phyloP scores from a whole-genome alignment of 2,888 invertebrate genomes.

The Linnaemya tessellans region DNA sequence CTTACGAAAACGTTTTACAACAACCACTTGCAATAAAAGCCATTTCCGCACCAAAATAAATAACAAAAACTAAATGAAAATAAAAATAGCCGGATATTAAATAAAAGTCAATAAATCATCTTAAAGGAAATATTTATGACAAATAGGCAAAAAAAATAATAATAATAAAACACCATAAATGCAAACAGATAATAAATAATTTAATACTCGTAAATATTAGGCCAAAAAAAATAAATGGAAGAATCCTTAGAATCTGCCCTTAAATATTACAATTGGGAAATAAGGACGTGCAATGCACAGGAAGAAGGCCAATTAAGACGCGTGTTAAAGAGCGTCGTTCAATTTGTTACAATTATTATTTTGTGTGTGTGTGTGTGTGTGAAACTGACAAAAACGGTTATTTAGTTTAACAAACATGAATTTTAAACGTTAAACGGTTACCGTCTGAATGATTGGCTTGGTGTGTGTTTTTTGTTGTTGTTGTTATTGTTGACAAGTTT shows the following conservation, averaged over 20 bases:
- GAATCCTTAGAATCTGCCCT: slow-evolving; percentile 51
- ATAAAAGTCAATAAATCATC: slow-evolving; percentile 80
- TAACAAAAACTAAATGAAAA: neutral
- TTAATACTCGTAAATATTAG: slow-evolving; percentile 63
- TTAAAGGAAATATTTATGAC: slow-evolving; percentile 71
- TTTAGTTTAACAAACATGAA: slow-evolving; percentile 45
- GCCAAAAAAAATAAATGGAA: slow-evolving; percentile 22
- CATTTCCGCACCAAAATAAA: slow-evolving; percentile 50
- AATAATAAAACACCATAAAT: slow-evolving; percentile 66
- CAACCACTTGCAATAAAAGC: slow-evolving; percentile 40
- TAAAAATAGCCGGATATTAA: slow-evolving; percentile 78
- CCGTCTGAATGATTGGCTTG: slow-evolving; percentile 51
- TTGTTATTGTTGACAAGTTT: slow-evolving; percentile 2
- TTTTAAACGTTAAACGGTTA: slow-evolving; percentile 59
- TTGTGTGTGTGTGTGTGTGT: neutral
- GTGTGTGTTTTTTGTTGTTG: neutral
- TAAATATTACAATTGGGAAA: slow-evolving; percentile 5
- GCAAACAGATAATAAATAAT: slow-evolving; percentile 61
- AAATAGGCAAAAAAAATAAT: slow-evolving; percentile 55
- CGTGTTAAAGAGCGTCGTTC: slow-evolving; percentile 82
- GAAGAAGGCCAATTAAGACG: slow-evolving; percentile 77
- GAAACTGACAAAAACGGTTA: slow-evolving; percentile 75
- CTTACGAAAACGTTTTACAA: slow-evolving; percentile 8
- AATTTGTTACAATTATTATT: slow-evolving; percentile 83
- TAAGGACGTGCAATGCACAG: slow-evolving; percentile 59